phyloP scores from a whole-genome alignment of 2,113 vertebrate species.

The Chlorocebus sabaeus region DNA sequence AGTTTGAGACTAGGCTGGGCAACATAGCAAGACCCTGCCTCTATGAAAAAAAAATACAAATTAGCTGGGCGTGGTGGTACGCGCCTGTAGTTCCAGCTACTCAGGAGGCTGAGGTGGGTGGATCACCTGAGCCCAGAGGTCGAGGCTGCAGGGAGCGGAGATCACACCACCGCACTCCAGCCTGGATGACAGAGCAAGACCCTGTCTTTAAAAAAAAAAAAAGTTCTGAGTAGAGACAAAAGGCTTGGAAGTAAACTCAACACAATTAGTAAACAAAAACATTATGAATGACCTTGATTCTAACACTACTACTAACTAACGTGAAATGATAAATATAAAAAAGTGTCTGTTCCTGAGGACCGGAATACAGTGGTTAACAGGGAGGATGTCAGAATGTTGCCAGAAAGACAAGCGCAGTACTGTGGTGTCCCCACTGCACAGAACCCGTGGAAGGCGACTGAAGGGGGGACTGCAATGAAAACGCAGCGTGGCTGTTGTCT shows the following conservation, averaged over 20 bases:
- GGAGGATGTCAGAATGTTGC: neutral
- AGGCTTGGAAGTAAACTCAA: neutral
- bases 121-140: no score
- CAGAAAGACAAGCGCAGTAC: neutral
- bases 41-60: no score
- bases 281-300: neutral
- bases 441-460: neutral
- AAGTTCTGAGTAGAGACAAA: neutral
- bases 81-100: no score
- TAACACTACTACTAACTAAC: neutral
- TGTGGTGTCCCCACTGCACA: neutral
- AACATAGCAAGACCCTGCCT: no score
- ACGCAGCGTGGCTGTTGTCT: neutral
- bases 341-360: neutral
- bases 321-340: neutral
- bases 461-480: neutral
- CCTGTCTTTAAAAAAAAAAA: neutral
- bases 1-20: no score
- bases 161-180: no score
- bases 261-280: neutral
- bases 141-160: no score
- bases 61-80: accelerated
- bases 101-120: no score
- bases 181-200: no score
- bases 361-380: neutral